Base-by-base conservation (phyloP, 2,797 vertebrate genomes). In the Sebastes vulpes region DNA sequence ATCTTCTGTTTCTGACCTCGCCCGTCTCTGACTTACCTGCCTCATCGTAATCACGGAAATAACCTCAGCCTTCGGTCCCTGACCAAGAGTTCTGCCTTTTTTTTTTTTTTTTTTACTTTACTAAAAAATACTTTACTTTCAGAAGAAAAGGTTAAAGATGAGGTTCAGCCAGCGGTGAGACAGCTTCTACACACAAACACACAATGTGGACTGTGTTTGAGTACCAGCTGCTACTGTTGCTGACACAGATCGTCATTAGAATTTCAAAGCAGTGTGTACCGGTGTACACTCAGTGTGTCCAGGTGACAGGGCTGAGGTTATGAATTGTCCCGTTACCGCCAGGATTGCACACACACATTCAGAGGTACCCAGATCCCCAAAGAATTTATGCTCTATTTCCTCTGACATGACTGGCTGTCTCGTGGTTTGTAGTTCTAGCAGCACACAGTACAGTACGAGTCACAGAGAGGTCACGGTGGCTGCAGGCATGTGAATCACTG, bases 341-440 rank as follows among this genome's bases (percentile, higher is more conserved):
- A 14, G 38, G 38, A 18, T 46, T 16, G 38, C 53, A 56, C 18
- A 57, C 31, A 42, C 54, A 60, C 61, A 48, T 46, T 46, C 38
- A 65, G 18, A 57, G 8, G 16, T 6, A 12, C 16, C 11, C 48
- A 29, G 12, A 48, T 46, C 25, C 38, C 18, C 5, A n/a, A 46
- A 46, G 48, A 46, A 9, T 77, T 29, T 66, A 54, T 72, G 76
- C 68, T 79, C 76, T 72, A 20, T 1, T 68, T 74, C 50, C 65
- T 31, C 4, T 11, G 64, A 50, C 35, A 9, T 3, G 48, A 42
- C 16, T 18, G 56, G 28, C 56, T 60, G 46, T 42, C 18, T 76
- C 23, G 10, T 9, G 31, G 20, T 23, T 53, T 54, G 76, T 29
- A 5, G 38, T 21, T 9, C 46, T 48, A 0, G 6, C 3, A 8